Evolutionary conservation across 1,140 invertebrate genomes (phyloP), one percentile per base, ranked within the genome.

Genomic region (Onthophagus taurus): DNA sequence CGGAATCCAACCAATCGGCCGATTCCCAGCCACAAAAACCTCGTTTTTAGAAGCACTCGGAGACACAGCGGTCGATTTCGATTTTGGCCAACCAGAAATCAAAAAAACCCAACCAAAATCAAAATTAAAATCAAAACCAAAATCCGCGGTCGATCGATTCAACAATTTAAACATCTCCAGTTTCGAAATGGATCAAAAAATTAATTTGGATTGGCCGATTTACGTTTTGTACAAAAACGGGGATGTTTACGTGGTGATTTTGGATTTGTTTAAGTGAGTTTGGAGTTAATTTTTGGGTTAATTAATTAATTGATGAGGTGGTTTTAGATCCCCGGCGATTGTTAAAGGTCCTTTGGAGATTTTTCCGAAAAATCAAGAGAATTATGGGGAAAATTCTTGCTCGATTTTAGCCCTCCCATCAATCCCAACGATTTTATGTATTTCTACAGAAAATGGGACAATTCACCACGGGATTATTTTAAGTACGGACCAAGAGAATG

Each of bases 331-430:
- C 9, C 49, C 52, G 36, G 31, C 53, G 5, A 37, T 59, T 2
- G 49, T 75, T 6, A 62, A 70, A 14, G 87, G 86, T 1, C 84
- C 88, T 0, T 62, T 92, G 2, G 68, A 77, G 0, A 87, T 92
- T 70, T 77, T 77, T 50, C 88, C 88, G 0, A 72, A 77, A 1
- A 75, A 78, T 0, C 77, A 80, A 42, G 85, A 89, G 52, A 89
- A 89, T 67, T 91, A 91, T 56, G 85, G 85, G 0, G 69, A 77
- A 1, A 89, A 93, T 62, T 87, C 85, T 0, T 91, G 87, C 55
- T 76, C 80, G 1, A 75, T 94, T 33, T 64, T 86, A 31, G 80
- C 81, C 33, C 61, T 93, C 9, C 74, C 78, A 19, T 79, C 77
- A 5, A 69, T 72, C 31, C 84, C 86, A 1, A 75, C 83, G 2